phyloP scores from a whole-genome alignment of 2,888 invertebrate species.

The Agriopis marginaria region DNA sequence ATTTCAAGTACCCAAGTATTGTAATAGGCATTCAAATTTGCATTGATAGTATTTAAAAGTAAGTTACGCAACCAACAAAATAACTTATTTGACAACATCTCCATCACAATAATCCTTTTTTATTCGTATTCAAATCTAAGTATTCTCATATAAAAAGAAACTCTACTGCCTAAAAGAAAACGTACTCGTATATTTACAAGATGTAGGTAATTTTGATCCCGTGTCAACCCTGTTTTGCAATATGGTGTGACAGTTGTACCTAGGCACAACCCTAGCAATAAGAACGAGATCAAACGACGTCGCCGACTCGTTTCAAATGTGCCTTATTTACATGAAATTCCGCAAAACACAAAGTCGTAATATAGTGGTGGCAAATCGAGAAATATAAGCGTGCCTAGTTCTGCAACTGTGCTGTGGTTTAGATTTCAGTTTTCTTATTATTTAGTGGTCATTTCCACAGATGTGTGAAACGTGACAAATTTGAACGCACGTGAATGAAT shows the following conservation, averaged over 20 bases:
- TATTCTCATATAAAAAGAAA: neutral
- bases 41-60: too few relatives aligned
- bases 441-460: neutral
- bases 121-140: constrained; percentile 2
- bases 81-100: constrained; percentile 5
- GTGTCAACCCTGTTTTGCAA: constrained; percentile 22
- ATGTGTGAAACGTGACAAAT: neutral
- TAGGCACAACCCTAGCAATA: constrained; percentile 23
- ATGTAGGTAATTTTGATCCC: constrained; percentile 19
- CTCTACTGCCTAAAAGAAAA: constrained; percentile 5
- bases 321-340: constrained; percentile 23
- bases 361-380: constrained; percentile 7
- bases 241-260: constrained; percentile 21
- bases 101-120: neutral
- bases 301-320: constrained; percentile 21
- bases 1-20: too few relatives aligned
- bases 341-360: constrained; percentile 12
- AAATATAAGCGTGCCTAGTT: constrained; percentile 5
- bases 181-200: constrained; percentile 17
- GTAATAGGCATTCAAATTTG: too few relatives aligned
- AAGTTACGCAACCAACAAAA: too few relatives aligned
- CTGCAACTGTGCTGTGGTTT: neutral
- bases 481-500: neutral
- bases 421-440: neutral
- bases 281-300: constrained; percentile 26